Percentiles rank a stretch among this genome's conserved stretches.
Conservation (phyloP, 1,140 invertebrate genomes). For the Caerostris extrusa region DNA sequence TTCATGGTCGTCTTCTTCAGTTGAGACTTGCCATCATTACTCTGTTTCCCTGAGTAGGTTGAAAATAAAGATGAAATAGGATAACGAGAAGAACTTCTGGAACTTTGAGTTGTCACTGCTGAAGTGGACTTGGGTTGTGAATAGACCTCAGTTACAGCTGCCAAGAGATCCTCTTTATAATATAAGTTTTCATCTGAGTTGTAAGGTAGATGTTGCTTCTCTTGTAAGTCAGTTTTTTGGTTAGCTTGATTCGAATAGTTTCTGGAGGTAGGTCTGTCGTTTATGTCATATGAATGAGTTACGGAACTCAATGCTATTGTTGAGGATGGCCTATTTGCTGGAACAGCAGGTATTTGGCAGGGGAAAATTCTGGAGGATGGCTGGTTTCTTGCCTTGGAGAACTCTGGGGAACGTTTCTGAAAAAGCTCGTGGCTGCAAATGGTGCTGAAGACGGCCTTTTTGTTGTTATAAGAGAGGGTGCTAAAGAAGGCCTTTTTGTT, state of each 20-base stretch:
- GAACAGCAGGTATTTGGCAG: background rate
- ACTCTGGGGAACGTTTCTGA: conserved; percentile 1
- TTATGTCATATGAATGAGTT: background rate
- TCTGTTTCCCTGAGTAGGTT: background rate
- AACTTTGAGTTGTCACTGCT: too few species aligned
- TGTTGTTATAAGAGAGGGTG: conserved; percentile 21
- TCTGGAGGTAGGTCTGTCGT: background rate
- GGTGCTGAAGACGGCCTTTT: conserved; percentile 25
- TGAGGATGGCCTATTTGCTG: background rate
- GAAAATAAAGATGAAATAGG: conserved; percentile 25
- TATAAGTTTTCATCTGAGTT: background rate
- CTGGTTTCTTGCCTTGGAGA: background rate
- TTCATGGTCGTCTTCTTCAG: background rate
- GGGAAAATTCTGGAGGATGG: background rate
- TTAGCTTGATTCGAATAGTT: background rate
- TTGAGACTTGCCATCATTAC: background rate
- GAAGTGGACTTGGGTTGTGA: background rate
- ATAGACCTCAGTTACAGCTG: background rate
- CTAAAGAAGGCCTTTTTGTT: background rate
- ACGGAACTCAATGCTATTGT: background rate
- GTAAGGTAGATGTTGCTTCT: background rate
- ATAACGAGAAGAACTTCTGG: background rate
- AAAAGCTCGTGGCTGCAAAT: background rate
- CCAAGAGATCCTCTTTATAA: background rate
- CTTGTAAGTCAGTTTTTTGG: background rate